Evolutionary conservation across 2,113 vertebrate genomes (phyloP).

Genomic region (Machaerirhynchus nigripectus): DNA sequence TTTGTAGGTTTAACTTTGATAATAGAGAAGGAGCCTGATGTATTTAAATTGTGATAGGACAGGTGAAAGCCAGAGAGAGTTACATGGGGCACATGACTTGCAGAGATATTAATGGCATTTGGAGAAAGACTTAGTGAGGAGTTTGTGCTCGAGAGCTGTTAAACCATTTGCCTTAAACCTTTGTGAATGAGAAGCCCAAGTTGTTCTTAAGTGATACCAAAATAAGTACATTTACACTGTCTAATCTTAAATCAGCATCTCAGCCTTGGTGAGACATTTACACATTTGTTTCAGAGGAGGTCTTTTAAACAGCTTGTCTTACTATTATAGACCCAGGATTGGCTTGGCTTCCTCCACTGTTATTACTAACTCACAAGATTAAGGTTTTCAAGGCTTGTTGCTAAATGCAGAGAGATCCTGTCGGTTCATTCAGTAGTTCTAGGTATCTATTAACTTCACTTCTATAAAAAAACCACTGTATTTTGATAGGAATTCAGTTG

Average conservation of each 20-base stretch:
- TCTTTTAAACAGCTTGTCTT: conserved; percentile 8
- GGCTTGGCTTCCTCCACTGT: conserved; percentile 4
- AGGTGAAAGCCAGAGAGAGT: not conserved
- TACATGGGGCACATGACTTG: not conserved
- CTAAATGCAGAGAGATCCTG: not conserved
- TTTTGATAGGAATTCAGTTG: not conserved
- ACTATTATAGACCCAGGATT: not conserved
- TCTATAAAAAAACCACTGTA: not conserved
- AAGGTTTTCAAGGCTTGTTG: conserved; percentile 29
- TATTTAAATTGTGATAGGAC: not conserved
- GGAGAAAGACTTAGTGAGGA: not conserved
- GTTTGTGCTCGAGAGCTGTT: not conserved
- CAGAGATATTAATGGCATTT: not conserved
- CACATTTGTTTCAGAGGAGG: not conserved
- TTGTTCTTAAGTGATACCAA: conserved; percentile 3
- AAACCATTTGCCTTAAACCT: not conserved
- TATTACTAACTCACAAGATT: conserved; percentile 50
- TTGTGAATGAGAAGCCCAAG: not conserved
- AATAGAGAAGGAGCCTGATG: not conserved
- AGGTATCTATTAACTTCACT: conserved; percentile 11
- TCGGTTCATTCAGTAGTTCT: not conserved
- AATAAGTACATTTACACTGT: conserved; percentile 21
- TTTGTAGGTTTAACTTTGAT: not conserved
- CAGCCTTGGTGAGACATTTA: not conserved
- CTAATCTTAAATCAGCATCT: not conserved